phyloP scores from a whole-genome alignment of 1,140 invertebrate genomes.

The Drosophila ercepeae region DNA sequence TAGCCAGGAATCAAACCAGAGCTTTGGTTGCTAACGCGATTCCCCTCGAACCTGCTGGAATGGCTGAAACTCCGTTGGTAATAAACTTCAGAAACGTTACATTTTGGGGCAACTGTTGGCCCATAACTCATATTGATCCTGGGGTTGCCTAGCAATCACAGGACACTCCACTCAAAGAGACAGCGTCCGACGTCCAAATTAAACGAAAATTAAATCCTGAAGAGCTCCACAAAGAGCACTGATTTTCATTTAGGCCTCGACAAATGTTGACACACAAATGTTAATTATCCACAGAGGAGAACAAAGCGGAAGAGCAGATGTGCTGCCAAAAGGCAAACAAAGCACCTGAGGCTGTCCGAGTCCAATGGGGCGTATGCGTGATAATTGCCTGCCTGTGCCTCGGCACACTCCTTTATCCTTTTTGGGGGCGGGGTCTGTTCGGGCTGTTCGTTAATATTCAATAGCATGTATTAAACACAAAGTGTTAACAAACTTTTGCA shows the following conservation, averaged over 20 bases:
- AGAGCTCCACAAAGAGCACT: slow-evolving; percentile 1
- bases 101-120: slow-evolving; percentile 31
- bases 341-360: slow-evolving; percentile 1
- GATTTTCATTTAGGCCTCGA: slow-evolving; percentile 30
- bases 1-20: slow-evolving; percentile 49
- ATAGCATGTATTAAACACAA: slow-evolving; percentile 47
- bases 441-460: slow-evolving; percentile 38
- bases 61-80: slow-evolving; percentile 33
- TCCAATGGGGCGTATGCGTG: slow-evolving; percentile 26
- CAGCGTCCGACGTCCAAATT: neutral
- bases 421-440: neutral
- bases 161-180: neutral
- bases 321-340: slow-evolving; percentile 11
- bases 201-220: slow-evolving; percentile 17
- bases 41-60: slow-evolving; percentile 26
- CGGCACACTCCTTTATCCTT: neutral
- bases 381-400: slow-evolving; percentile 24
- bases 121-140: slow-evolving; percentile 3
- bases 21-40: slow-evolving; percentile 24
- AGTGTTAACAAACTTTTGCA: slow-evolving; percentile 65
- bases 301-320: neutral
- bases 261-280: slow-evolving; percentile 68
- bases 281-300: slow-evolving; percentile 54
- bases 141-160: neutral
- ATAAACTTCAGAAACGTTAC: no score